A percentile compares a stretch with the other conserved stretches of the same genome.
These are phyloP conservation scores for Dinomys branickii DNA, from an alignment of 2,113 vertebrate species.

Conservation along the genomic window DNA sequence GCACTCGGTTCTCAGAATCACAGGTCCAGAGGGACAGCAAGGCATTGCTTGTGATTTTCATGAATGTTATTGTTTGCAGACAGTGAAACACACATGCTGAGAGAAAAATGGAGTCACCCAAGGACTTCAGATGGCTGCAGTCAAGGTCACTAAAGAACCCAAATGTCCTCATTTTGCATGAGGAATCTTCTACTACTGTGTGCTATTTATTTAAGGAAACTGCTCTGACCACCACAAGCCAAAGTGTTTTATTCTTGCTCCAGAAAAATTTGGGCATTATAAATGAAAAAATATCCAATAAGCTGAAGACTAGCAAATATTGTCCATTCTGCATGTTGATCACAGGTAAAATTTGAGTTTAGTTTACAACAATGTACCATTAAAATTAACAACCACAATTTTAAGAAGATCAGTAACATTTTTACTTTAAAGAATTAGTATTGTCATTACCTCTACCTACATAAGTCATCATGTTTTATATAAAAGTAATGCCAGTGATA, in stretches of 20 bases:
- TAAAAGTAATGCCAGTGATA: background rate
- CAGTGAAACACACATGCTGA: background rate
- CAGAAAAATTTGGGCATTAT: background rate
- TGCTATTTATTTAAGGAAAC: background rate
- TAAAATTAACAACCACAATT: background rate
- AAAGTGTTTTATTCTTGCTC: background rate
- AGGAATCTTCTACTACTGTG: background rate
- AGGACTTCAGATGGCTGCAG: background rate
- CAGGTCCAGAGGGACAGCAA: background rate
- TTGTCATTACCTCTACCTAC: background rate
- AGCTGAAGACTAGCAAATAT: background rate
- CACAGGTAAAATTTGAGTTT: background rate
- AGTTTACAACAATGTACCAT: background rate
- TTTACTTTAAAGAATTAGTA: conserved; percentile 1
- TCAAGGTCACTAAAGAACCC: background rate
- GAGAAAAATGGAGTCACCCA: background rate
- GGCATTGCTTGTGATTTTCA: background rate
- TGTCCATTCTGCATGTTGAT: background rate
- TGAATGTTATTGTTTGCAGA: background rate
- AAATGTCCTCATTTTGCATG: background rate
- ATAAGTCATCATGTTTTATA: background rate
- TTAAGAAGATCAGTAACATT: background rate
- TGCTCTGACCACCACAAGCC: background rate
- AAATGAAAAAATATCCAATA: background rate
- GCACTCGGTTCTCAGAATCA: background rate